These are phyloP conservation scores for Chiroxiphia lanceolata DNA, from an alignment of 2,797 vertebrate genomes.

Conservation along the genomic window DNA sequence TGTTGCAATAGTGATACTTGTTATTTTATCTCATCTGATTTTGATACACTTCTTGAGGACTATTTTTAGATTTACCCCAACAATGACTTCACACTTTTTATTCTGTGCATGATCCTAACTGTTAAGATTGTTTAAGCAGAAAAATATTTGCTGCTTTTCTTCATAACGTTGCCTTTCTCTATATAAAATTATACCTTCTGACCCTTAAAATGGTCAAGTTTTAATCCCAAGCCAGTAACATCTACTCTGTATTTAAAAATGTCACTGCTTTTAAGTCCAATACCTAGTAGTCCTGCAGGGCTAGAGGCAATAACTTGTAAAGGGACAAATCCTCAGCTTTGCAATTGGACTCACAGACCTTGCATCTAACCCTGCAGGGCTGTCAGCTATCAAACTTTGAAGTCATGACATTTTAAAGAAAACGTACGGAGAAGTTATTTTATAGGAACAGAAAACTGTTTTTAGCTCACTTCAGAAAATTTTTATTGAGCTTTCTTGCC, in stretches of 20 bases:
- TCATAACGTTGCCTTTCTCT: not conserved
- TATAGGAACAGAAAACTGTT: not conserved
- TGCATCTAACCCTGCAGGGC: constrained; percentile 1
- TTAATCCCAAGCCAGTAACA: not conserved
- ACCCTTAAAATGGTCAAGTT: constrained; percentile 6
- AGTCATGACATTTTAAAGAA: constrained; percentile 59
- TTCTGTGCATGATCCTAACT: not conserved
- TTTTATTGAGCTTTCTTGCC: not conserved
- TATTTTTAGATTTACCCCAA: not conserved
- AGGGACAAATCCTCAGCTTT: constrained; percentile 11
- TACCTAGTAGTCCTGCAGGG: not conserved
- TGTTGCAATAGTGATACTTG: not conserved
- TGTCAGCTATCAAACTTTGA: constrained; percentile 37
- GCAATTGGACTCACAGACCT: constrained; percentile 11
- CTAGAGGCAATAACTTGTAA: constrained; percentile 24
- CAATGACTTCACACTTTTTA: not conserved
- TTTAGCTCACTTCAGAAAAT: not conserved
- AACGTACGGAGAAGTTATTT: not conserved
- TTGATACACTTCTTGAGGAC: not conserved
- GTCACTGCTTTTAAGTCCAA: constrained; percentile 29
- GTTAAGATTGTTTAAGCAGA: not conserved
- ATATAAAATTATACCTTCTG: not conserved
- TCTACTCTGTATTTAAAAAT: constrained; percentile 39
- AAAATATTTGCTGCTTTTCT: not conserved
- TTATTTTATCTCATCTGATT: not conserved